Conservation (phyloP, 2,888 invertebrate species). For the Tineola bisselliella region DNA sequence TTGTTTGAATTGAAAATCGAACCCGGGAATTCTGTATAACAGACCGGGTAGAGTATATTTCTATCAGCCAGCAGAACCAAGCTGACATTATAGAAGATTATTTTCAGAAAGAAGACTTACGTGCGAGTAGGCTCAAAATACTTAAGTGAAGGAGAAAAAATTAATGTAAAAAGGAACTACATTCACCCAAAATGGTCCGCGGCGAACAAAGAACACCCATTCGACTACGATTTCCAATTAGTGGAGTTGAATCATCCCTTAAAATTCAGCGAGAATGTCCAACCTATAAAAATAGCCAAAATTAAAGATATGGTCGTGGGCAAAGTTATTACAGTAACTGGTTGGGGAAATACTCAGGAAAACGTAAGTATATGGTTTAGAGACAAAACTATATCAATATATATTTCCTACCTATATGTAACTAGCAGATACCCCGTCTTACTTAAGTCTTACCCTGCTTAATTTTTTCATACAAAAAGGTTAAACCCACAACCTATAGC, state of each 20-base stretch:
- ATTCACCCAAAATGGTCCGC: slow-evolving; percentile 44
- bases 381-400: no score
- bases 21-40: no score
- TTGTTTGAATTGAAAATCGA: no score
- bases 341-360: slow-evolving; percentile 57
- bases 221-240: slow-evolving; percentile 54
- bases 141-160: slow-evolving; percentile 35
- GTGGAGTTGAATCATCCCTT: slow-evolving; percentile 36
- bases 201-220: slow-evolving; percentile 43
- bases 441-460: no score
- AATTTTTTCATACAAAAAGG: no score
- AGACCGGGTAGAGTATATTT: no score
- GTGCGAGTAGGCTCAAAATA: slow-evolving; percentile 49
- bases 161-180: slow-evolving; percentile 27
- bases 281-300: slow-evolving; percentile 46
- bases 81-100: no score
- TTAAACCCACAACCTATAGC: no score
- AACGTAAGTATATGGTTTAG: slow-evolving; percentile 35
- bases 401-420: no score
- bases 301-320: slow-evolving; percentile 54
- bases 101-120: slow-evolving; percentile 42
- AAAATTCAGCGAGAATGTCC: slow-evolving; percentile 38
- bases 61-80: no score
- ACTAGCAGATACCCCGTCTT: no score
- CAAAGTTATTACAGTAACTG: slow-evolving; percentile 48